Evolutionary conservation across 2,888 invertebrate genomes (phyloP).

Genomic region (Limnephilus rhombicus): DNA sequence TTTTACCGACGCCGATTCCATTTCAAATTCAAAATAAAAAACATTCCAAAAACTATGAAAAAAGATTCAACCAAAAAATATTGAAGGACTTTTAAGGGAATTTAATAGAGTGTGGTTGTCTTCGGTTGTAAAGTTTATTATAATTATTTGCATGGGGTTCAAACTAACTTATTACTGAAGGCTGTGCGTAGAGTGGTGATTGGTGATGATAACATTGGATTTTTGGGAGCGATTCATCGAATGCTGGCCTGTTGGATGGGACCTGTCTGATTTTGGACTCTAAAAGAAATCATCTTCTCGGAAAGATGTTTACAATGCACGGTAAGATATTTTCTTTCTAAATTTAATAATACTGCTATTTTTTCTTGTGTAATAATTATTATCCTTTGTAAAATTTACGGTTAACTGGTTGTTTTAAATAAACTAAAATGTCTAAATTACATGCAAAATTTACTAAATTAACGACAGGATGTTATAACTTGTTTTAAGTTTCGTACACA

Average conservation of each 20-base stretch:
- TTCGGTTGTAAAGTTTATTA: background rate
- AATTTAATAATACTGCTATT: background rate
- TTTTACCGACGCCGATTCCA: conserved; percentile 32
- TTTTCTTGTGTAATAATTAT: background rate
- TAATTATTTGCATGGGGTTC: background rate
- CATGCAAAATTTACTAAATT: background rate
- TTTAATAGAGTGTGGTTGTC: background rate
- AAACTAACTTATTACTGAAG: background rate
- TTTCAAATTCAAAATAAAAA: background rate
- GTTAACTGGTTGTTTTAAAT: background rate
- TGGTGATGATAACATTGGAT: background rate
- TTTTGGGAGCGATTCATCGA: background rate
- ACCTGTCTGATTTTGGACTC: background rate
- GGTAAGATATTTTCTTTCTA: background rate
- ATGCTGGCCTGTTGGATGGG: background rate
- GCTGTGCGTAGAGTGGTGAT: background rate
- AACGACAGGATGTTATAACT: background rate
- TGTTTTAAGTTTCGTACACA: background rate
- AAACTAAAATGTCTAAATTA: background rate
- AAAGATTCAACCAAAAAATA: background rate
- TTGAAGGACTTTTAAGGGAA: background rate
- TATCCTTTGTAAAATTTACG: background rate
- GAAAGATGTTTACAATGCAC: background rate
- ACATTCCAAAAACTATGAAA: background rate
- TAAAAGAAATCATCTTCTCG: background rate